phyloP scores from a whole-genome alignment of 2,113 vertebrate species.

The Chelonoidis abingdonii region DNA sequence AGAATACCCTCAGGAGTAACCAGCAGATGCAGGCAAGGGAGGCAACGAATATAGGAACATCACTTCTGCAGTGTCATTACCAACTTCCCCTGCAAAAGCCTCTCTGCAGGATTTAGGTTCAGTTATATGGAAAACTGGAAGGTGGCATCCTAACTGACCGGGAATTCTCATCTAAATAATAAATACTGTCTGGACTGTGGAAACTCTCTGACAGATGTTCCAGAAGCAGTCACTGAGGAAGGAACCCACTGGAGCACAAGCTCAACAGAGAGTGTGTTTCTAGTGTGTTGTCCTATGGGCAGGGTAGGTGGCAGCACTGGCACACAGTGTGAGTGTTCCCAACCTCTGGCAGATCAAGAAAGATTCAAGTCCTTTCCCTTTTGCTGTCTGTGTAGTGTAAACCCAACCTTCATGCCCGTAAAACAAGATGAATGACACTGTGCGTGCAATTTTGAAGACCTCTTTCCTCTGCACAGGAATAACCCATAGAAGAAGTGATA shows the following conservation, averaged over 20 bases:
- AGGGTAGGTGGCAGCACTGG: neutral
- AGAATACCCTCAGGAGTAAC: no score
- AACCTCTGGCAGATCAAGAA: neutral
- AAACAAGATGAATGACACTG: neutral
- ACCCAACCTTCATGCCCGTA: neutral
- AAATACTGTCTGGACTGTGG: neutral
- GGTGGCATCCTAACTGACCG: neutral
- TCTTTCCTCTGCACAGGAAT: neutral
- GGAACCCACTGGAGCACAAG: neutral
- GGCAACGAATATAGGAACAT: neutral
- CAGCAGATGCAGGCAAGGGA: neutral
- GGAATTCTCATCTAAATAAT: neutral
- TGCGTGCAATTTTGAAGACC: neutral
- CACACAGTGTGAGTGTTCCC: neutral
- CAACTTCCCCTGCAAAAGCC: neutral
- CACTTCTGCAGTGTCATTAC: neutral
- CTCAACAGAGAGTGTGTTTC: neutral
- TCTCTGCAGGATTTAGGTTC: neutral
- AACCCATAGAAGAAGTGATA: neutral
- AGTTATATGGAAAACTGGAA: neutral
- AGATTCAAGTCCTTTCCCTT: neutral
- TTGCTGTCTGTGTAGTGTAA: no score
- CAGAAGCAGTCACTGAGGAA: neutral
- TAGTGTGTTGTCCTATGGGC: neutral
- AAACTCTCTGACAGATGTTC: neutral